Conservation (phyloP, 1,140 invertebrate genomes). For the Trichoplusia ni region DNA sequence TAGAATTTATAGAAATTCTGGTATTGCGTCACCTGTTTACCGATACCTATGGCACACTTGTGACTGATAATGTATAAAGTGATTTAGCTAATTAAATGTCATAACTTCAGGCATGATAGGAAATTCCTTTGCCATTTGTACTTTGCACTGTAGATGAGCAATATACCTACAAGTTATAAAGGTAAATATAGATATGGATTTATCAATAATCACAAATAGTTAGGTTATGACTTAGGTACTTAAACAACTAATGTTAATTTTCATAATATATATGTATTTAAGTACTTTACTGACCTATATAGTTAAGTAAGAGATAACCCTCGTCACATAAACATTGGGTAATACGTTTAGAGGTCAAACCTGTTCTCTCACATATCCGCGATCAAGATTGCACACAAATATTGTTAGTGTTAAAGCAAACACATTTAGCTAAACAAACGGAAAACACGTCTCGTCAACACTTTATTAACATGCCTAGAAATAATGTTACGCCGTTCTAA, state of each 20-base stretch:
- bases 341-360: constrained; percentile 58
- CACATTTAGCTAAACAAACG: constrained; percentile 43
- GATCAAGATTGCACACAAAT: constrained; percentile 44
- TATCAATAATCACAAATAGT: too few relatives aligned
- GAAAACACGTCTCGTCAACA: constrained; percentile 25
- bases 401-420: constrained; percentile 47
- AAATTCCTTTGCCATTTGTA: not conserved
- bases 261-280: too few relatives aligned
- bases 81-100: too few relatives aligned
- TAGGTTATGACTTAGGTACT: too few relatives aligned
- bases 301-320: constrained; percentile 39
- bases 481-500: constrained; percentile 3
- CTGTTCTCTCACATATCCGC: constrained; percentile 56
- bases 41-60: too few relatives aligned
- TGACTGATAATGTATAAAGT: too few relatives aligned
- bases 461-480: not conserved
- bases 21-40: too few relatives aligned
- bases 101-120: not conserved
- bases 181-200: too few relatives aligned
- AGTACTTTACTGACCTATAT: constrained; percentile 42
- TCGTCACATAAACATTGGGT: constrained; percentile 51
- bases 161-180: too few relatives aligned
- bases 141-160: not conserved
- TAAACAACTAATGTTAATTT: too few relatives aligned
- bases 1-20: too few relatives aligned